Evolutionary conservation across 2,113 vertebrate genomes (phyloP), one percentile per base, ranked within the genome.

Genomic region (Cebidichthys violaceus): DNA sequence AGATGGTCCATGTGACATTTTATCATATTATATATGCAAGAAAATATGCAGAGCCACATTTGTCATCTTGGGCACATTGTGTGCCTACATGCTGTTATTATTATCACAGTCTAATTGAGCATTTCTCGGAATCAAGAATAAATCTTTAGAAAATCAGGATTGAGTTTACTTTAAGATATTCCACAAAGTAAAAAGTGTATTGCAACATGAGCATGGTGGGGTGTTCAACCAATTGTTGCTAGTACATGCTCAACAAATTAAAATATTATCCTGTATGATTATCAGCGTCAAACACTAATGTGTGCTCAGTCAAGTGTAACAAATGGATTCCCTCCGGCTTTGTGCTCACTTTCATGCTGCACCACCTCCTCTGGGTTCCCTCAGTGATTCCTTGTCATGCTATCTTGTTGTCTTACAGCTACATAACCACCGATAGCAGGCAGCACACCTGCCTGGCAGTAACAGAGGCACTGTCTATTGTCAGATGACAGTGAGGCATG

Each of bases 251-350:
- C 47, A 31, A 37, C 79, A 79, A 84, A 89, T 86, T 76, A 68
- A 86, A 86, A 86, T 52, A 70, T 78, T 33, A 77, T 75, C 62
- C 14, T 20, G n/a, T 43, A 11, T 82, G 71, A 85, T 86, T 67
- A 81, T 86, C 74, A 76, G 61, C 64, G 81, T 85, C 87, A 89
- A 70, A 83, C 79, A 45, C 73, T 77, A 81, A 83, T 74, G 50
- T 62, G 54, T 72, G 47, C 71, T 57, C 70, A 83, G 81, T 81
- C 65, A 70, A 83, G 47, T 59, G 59, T 75, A 55, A 70, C 68
- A 65, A 77, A 79, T 66, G 61, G 14, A 77, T 70, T 84, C 81
- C 78, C 85, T 45, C 18, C 3, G 31, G 85, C 60, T 82, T 80
- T 68, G 61, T 79, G 70, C 61, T 74, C 6, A 6, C 81, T 41